Evolutionary conservation across 35 echinoderm and acorn worm species (phyloP).

Genomic region (Apostichopus californicus): DNA sequence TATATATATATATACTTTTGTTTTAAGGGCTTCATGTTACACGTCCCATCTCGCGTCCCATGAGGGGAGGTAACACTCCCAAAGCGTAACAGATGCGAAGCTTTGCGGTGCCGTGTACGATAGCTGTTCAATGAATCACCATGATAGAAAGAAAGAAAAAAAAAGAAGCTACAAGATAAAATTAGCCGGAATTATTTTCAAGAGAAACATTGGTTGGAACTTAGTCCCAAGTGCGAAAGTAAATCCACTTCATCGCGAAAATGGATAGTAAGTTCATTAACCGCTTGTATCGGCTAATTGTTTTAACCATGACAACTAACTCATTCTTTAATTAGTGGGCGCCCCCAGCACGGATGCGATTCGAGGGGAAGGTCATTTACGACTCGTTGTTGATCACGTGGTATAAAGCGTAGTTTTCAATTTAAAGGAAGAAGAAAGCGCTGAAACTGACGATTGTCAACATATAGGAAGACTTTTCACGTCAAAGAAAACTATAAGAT

Average conservation of each 20-base stretch:
- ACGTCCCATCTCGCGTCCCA: background rate
- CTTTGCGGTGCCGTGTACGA: slow-evolving; percentile 50
- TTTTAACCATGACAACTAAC: slow-evolving; percentile 37
- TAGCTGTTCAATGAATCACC: slow-evolving; percentile 38
- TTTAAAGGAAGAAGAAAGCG: too few species aligned
- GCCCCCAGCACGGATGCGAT: background rate
- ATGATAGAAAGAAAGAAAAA: background rate
- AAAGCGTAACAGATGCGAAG: slow-evolving; percentile 42
- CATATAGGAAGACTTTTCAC: too few species aligned
- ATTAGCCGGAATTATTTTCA: slow-evolving; percentile 16
- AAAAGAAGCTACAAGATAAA: slow-evolving; percentile 10
- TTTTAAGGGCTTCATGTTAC: background rate
- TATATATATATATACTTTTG: background rate
- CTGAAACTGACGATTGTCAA: too few species aligned
- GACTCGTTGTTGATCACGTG: too few species aligned
- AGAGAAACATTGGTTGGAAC: background rate
- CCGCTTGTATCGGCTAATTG: slow-evolving; percentile 45
- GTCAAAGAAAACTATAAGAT: too few species aligned
- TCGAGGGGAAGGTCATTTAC: background rate
- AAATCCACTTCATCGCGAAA: background rate
- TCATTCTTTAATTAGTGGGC: slow-evolving; percentile 4
- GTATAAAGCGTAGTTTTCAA: too few species aligned
- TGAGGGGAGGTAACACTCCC: slow-evolving; percentile 5
- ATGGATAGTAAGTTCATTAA: slow-evolving; percentile 41
- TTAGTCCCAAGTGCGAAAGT: slow-evolving; percentile 35